Evolutionary conservation across 2,113 vertebrate species (phyloP).

Genomic region (Sapayoa aenigma): DNA sequence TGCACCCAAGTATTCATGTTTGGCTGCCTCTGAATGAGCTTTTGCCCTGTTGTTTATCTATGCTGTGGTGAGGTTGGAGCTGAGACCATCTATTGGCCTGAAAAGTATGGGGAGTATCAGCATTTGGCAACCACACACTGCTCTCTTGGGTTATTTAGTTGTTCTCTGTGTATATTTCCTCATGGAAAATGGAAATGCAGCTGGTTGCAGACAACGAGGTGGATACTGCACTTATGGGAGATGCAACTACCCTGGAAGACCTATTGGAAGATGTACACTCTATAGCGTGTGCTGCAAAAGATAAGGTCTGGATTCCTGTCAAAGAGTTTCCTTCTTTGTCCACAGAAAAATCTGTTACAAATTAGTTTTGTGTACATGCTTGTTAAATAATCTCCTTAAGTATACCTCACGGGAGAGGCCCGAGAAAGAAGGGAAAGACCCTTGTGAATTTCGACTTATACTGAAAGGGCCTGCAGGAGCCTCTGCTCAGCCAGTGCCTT

Average conservation of each 20-base stretch:
- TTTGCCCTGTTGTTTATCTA: not conserved
- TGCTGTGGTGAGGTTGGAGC: not conserved
- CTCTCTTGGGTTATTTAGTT: not conserved
- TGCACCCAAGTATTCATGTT: not conserved
- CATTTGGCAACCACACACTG: not conserved
- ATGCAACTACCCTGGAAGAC: accelerated
- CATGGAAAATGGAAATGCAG: accelerated
- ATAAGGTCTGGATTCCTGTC: not conserved
- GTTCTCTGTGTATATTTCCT: not conserved
- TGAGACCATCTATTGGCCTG: not conserved
- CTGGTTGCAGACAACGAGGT: not conserved
- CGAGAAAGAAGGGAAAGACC: not conserved
- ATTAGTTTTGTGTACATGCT: not conserved
- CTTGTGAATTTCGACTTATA: accelerated
- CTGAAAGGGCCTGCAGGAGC: not conserved
- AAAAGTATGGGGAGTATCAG: not conserved
- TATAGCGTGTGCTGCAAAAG: not conserved
- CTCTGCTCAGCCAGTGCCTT: not conserved
- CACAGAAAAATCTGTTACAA: accelerated
- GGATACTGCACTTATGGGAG: accelerated
- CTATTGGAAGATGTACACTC: accelerated
- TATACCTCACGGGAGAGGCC: not conserved
- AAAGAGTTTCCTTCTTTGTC: no score
- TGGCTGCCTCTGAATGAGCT: not conserved
- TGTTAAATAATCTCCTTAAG: no score